Evolutionary conservation across 1,140 invertebrate genomes (phyloP), one percentile per base, ranked within the genome.

Genomic region (Panonychus citri): DNA sequence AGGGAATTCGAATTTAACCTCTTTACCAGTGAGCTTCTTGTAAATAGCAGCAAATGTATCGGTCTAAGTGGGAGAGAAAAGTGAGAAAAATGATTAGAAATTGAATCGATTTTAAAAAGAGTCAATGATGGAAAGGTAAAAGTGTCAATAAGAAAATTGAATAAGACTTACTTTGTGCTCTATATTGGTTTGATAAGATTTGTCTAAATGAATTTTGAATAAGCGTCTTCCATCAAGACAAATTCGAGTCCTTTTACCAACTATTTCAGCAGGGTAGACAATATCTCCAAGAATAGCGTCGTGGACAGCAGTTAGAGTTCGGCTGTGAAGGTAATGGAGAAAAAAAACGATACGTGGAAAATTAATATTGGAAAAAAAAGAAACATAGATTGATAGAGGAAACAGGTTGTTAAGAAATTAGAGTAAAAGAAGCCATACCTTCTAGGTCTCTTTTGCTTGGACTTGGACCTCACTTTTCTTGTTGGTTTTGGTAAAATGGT

Each of bases 1-100:
- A 58, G 90, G 91, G 75, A 99, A 99, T 77, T 98, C 91, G 70
- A 98, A 98, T 59, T 80, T 87, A 53, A 98, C 94, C 76, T 97
- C 89, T 66, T 95, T 88, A 62, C 93, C 93, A 62, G 94, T 98
- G 60, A 99, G 73, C 71, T 94, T 94, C 75, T 97, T 97, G 78
- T 99, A 99, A 57, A 98, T 88, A 60, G 85, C 83, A 63, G 85
- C 81, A 76, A 98, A 97, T 50, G 93, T 96, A 65, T 97, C 93
- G 64, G 94, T 81, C 88, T 95, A 74, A 56, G 75, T 78, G 59
- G 66, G 67, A 65, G 69, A 66, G 66, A 63, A 61, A 17, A 37
- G 52, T 28, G 2, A 37, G 25, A 56, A 60, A 56, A 34, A 40
- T 28, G 56, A 57, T 56, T 37, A 60, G 34, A 56, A 21, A 42